These are phyloP conservation scores for Isaurus tuberculatus DNA, from an alignment of 92 coral and sea anemone genomes.

Conservation along the genomic window DNA sequence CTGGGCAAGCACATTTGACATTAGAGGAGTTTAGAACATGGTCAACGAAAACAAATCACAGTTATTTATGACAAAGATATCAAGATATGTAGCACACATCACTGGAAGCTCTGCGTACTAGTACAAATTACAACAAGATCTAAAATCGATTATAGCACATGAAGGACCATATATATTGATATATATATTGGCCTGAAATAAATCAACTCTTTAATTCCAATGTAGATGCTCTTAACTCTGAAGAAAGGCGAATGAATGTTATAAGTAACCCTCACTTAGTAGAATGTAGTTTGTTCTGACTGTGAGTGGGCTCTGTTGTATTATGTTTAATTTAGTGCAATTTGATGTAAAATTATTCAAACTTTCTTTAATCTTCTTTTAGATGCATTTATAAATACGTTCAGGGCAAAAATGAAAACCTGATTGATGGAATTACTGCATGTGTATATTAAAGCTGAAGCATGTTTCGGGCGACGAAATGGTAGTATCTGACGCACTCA, in stretches of 20 bases:
- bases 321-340: slow-evolving; percentile 46
- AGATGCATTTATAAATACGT: too few species aligned
- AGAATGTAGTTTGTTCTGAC: neutral
- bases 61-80: too few species aligned
- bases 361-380: too few species aligned
- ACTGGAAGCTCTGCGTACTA: slow-evolving; percentile 51
- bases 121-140: slow-evolving; percentile 40
- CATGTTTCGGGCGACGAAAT: neutral
- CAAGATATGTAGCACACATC: slow-evolving; percentile 18
- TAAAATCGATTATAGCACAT: slow-evolving; percentile 21
- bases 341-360: too few species aligned
- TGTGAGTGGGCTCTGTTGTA: too few species aligned
- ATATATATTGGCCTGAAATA: neutral
- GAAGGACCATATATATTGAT: slow-evolving; percentile 4
- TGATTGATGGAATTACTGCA: too few species aligned
- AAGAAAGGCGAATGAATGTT: too few species aligned
- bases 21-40: neutral
- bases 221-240: too few species aligned
- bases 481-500: neutral
- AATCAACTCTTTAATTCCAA: too few species aligned
- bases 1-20: neutral
- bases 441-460: neutral
- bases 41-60: too few species aligned
- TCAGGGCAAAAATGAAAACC: too few species aligned
- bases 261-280: neutral